These are phyloP conservation scores for Aphelenchoides bicaudatus DNA, from an alignment of 2,888 invertebrate species.

Conservation along the genomic window DNA sequence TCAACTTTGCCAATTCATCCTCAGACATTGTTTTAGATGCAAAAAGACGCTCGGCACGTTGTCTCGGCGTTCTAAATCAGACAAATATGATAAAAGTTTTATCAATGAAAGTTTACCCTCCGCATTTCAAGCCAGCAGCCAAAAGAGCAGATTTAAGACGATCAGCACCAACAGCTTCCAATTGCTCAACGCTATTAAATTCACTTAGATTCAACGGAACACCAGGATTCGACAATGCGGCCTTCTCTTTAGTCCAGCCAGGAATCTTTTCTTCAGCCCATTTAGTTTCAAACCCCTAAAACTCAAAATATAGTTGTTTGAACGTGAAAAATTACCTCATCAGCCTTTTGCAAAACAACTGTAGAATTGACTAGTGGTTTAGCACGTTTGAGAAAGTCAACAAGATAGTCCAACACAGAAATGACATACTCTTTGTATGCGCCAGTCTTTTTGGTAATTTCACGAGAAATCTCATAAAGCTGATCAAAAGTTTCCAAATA, in stretches of 20 bases:
- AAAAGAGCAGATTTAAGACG: conserved; percentile 92
- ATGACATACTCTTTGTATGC: conserved; percentile 70
- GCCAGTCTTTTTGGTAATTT: conserved; percentile 65
- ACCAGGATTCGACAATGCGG: conserved; percentile 74
- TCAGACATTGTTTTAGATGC: conserved; percentile 82
- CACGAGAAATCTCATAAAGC: conserved; percentile 85
- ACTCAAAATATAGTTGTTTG: conserved; percentile 3
- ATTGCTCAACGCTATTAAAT: conserved; percentile 91
- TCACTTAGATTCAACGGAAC: conserved; percentile 96
- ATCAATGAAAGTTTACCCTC: conserved; percentile 69
- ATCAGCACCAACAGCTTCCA: conserved; percentile 92
- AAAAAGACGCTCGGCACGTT: conserved; percentile 90
- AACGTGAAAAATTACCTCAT: conserved; percentile 27
- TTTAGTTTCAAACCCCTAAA: conserved; percentile 70
- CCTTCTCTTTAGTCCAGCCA: conserved; percentile 75
- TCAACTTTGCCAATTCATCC: conserved; percentile 83
- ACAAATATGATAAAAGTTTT: neutral
- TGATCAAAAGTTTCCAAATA: conserved; percentile 90
- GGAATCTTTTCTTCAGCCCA: conserved; percentile 86
- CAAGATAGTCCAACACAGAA: conserved; percentile 65
- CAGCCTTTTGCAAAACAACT: conserved; percentile 33
- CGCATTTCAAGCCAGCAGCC: conserved; percentile 94
- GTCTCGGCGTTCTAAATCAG: conserved; percentile 76
- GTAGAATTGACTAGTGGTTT: conserved; percentile 51
- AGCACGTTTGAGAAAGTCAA: conserved; percentile 51